Evolutionary conservation across 92 coral and sea anemone genomes (phyloP), one percentile per base, ranked within the genome.

Genomic region (Siderastrea siderea): DNA sequence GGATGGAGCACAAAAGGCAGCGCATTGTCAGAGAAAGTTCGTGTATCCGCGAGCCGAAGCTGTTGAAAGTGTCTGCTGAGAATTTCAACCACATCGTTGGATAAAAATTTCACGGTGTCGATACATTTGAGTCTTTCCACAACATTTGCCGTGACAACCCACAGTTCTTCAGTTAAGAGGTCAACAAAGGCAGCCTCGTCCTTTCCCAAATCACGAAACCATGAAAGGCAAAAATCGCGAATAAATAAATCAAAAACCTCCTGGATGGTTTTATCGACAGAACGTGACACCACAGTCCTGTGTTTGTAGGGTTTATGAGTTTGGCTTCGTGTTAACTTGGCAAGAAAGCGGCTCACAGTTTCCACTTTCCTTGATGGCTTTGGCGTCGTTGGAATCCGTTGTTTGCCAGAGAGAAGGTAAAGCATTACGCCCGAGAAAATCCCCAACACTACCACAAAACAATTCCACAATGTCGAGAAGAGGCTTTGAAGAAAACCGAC

Each of bases 111-210:
- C 66, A 97, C 99, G 45, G 92, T 94, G 91, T 97, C 99, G 2
- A 97, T 93, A 47, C 90, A 83, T 82, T 85, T 86, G 3, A 97
- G 75, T n/a, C 98, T 90, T 26, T 83, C 95, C 16, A 95, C 98
- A 57, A 96, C 89, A 92, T 91, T 92, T 26, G 87, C 68, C 0
- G 97, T 94, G 3, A 92, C 90, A 1, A 80, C 93, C 99, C 99
- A 97, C 8, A 94, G 91, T 71, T 97, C 99, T 74, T 97, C 98
- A 9, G 99, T 97, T 69, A 97, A 79, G 15, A 91, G 82, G 81
- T 97, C 99, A 50, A 91, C 95, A 53, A 97, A 97, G 1, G 97
- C 98, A 46, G 96, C 94, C 64, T 97, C 99, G 77, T 97, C 99
- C 73, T 95, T 95, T 60, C 99, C 98, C 72, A 97, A 90, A 79